phyloP scores from a whole-genome alignment of 2,888 invertebrate genomes.

The Agonopterix alstromeriana region DNA sequence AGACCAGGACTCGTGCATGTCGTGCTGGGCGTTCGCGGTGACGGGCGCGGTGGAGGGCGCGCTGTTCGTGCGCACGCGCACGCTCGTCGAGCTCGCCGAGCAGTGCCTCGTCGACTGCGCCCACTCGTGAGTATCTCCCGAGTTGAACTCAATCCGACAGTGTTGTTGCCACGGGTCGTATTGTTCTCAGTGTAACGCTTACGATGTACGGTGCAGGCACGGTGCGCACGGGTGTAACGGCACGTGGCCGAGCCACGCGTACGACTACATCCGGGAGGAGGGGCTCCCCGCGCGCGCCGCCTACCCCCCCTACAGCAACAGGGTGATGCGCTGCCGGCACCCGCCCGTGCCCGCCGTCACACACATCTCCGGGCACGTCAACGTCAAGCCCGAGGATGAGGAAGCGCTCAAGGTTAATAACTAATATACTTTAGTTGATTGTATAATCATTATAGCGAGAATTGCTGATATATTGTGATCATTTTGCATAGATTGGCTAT shows the following conservation, averaged over 20 bases:
- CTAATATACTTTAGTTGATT: too few relatives aligned
- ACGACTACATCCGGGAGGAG: constrained; percentile 41
- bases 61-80: constrained; percentile 42
- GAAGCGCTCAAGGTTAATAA: constrained; percentile 48
- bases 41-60: constrained; percentile 63
- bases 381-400: constrained; percentile 48
- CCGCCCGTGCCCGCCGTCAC: constrained; percentile 38
- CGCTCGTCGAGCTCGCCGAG: constrained; percentile 50
- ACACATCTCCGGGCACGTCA: constrained; percentile 49
- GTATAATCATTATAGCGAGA: too few relatives aligned
- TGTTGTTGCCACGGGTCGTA: too few relatives aligned
- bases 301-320: constrained; percentile 40
- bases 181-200: background rate
- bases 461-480: too few relatives aligned
- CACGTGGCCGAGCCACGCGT: constrained; percentile 58
- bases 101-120: constrained; percentile 63
- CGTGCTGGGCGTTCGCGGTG: constrained; percentile 68
- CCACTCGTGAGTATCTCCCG: constrained; percentile 29
- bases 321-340: constrained; percentile 39
- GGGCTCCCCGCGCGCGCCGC: constrained; percentile 45
- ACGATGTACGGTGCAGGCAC: constrained; percentile 24
- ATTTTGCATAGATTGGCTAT: too few relatives aligned
- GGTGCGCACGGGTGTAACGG: constrained; percentile 47
- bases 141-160: background rate
- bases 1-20: constrained; percentile 50